Evolutionary conservation across 1,140 invertebrate genomes (phyloP).

Genomic region (Magallana angulata): DNA sequence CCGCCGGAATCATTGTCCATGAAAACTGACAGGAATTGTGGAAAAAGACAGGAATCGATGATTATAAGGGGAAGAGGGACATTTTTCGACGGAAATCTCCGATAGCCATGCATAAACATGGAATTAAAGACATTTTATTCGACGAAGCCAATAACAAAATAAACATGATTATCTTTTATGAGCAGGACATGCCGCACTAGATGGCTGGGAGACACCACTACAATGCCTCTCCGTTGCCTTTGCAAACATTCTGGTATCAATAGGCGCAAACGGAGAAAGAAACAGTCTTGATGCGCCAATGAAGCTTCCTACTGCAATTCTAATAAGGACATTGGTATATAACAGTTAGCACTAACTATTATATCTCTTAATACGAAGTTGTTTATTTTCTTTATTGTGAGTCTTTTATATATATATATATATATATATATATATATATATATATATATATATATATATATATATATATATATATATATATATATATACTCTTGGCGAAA

Average conservation of each 20-base stretch:
- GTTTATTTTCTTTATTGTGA: too few relatives aligned
- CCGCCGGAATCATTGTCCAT: conserved; percentile 17
- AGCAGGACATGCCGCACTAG: neutral
- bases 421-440: too few relatives aligned
- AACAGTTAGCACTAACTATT: too few relatives aligned
- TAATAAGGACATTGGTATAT: too few relatives aligned
- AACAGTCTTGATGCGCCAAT: neutral
- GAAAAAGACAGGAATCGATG: conserved; percentile 4
- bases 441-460: too few relatives aligned
- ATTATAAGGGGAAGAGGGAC: neutral
- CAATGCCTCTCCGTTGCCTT: neutral
- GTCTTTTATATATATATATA: too few relatives aligned
- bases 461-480: too few relatives aligned
- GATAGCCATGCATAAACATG: conserved; percentile 32
- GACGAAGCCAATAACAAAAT: conserved; percentile 5
- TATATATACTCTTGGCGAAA: too few relatives aligned
- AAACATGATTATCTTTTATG: conserved; percentile 35
- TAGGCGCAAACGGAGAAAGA: neutral
- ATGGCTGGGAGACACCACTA: neutral
- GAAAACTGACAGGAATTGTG: conserved; percentile 22
- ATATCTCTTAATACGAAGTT: too few relatives aligned
- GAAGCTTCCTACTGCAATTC: too few relatives aligned
- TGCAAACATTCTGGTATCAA: neutral
- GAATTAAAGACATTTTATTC: conserved; percentile 32
- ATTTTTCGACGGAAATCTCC: conserved; percentile 20